Evolutionary conservation across 1,140 invertebrate species (phyloP), one percentile per base, ranked within the genome.

Genomic region (Drosophila auraria): DNA sequence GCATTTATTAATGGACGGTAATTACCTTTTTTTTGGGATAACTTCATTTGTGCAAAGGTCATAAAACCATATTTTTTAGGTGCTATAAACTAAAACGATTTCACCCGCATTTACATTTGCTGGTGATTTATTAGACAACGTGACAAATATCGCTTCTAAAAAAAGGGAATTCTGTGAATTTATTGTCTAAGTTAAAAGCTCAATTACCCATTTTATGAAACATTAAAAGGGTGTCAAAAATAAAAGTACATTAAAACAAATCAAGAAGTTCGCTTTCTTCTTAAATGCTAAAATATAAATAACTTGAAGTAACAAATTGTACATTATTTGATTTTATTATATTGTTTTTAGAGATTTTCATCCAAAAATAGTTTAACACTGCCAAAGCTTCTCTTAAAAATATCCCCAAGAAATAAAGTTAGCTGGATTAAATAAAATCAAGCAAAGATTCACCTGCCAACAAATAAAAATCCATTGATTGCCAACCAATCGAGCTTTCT

Each of bases 381-480:
- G 0, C 7, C 23, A 3, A 27, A 27, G 8, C 27, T 33, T 17
- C 2, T 12, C n/a, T 17, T n/a, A 11, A 51, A 17, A 36, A 8
- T 57, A 6, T 9, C 20, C 14, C 14, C 2, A 15, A 4, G 0
- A 38, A 6, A 5, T 15, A 6, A 15, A 36, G 11, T 20, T 33
- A 33, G 8, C 5, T 15, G 3, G 2, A 7, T 6, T 27, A 9
- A 23, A 25, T 40, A 14, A 9, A 25, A 23, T 8, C 33, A 2
- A 30, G n/a, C 33, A 11, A 20, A 53, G 15, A n/a, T 12, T 38
- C 1, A 70, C 7, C 56, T 33, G 17, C 14, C 12, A 50, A 30
- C 51, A 45, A 66, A 78, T 75, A 63, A 74, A 86, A 74, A 64
- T 74, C 57, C 63, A 61, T 30, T 74, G 78, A 80, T 12, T 36